Base-by-base conservation (phyloP, 1,140 invertebrate species). In the Drosophila seguyi region DNA sequence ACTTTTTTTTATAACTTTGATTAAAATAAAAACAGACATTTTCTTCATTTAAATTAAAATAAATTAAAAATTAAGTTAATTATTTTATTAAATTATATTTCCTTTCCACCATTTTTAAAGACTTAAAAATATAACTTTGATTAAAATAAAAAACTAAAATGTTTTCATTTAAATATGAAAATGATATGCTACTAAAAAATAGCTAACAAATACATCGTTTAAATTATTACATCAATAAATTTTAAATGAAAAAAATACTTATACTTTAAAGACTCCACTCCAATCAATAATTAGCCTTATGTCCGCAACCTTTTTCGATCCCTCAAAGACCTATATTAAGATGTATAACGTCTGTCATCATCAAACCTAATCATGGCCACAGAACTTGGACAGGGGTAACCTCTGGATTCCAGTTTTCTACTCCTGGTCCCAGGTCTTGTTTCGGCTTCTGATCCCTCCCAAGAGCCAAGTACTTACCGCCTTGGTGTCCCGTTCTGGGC, bases 401-500 rank as follows among this genome's bases (percentile, higher is more conserved):
- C 6, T 7, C 48, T 34, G 0, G 29, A 31, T 52, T 11, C 48
- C 20, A 18, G 29, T 11, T 27, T 25, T 47, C 14, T 6, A 20
- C 18, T 44, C 5, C 42, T 45, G 42, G n/a, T 44, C 20, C 10
- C 41, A 3, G 10, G 5, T 6, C 10, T 2, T 1, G 4, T 22
- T 25, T 4, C 22, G 8, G 16, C 45, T 36, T 13, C 56, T 18
- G 56, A 29, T 20, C 41, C 18, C 57, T 39, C 57, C 36, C n/a
- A 18, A 18, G n/a, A 50, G 31, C n/a, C 10, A 13, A 31, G n/a
- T 50, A 6, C 10, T 31, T 29, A n/a, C 10, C 18, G 7, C n/a
- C 13, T 38, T 38, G 31, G 34, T 38, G 34, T 53, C 52, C 47
- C 31, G 47, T 50, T 29, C 27, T 50, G 48, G 48, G 29, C 22